Percentiles rank a stretch among this genome's conserved stretches.
phyloP scores from a whole-genome alignment of 2,113 vertebrate genomes.

The Hyaena hyaena region DNA sequence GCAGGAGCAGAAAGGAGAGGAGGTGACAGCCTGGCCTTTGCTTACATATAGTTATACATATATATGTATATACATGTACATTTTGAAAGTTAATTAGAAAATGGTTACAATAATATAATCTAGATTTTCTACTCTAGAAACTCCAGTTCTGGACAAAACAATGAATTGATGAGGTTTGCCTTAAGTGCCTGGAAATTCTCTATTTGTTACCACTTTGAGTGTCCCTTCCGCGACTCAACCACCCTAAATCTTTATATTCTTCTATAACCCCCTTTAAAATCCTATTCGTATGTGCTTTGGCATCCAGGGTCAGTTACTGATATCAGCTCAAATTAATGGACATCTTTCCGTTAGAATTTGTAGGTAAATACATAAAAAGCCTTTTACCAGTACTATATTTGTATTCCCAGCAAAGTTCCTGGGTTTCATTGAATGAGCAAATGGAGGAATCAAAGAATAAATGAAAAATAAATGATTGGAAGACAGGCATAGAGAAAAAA shows the following conservation, averaged over 20 bases:
- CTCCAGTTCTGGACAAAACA: not conserved
- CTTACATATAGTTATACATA: not conserved
- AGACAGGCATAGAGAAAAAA: not conserved
- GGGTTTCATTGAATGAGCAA: constrained; percentile 22
- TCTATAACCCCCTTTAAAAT: not conserved
- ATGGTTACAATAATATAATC: not conserved
- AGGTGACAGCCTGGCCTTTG: not conserved
- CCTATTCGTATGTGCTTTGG: not conserved
- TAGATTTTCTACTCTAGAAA: not conserved
- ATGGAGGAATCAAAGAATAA: not conserved
- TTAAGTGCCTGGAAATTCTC: not conserved
- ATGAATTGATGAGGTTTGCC: not conserved
- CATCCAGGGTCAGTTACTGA: not conserved
- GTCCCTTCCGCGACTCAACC: not conserved
- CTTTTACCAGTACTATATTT: not conserved
- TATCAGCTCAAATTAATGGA: not conserved
- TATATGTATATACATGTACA: no score
- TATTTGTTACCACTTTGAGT: not conserved
- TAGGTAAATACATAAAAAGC: not conserved
- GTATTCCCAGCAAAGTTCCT: not conserved
- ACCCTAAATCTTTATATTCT: not conserved
- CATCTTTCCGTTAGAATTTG: not conserved
- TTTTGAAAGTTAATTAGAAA: not conserved
- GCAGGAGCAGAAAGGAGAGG: not conserved
- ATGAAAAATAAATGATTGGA: not conserved